A percentile compares a stretch with the other conserved stretches of the same genome.
These are phyloP conservation scores for Myrmecophaga tridactyla DNA, from an alignment of 2,113 vertebrate species.

Conservation along the genomic window DNA sequence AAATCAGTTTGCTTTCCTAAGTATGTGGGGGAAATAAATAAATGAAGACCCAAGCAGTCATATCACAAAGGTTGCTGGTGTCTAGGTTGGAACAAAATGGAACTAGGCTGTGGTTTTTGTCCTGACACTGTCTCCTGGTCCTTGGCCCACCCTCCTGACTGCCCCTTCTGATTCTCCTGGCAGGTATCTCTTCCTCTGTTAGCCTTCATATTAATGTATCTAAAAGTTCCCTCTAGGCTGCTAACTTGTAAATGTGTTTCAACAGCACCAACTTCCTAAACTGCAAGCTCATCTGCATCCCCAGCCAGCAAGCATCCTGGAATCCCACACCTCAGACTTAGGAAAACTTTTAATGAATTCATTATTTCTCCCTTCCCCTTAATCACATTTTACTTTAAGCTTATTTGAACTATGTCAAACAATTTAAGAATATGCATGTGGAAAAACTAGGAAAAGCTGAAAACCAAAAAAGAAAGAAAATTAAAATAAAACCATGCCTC, in stretches of 20 bases:
- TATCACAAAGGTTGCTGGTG: not conserved
- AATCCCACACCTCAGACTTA: not conserved
- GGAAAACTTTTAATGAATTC: not conserved
- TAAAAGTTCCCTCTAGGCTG: not conserved
- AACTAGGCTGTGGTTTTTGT: not conserved
- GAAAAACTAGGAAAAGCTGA: not conserved
- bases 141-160: not conserved
- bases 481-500: not conserved
- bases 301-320: not conserved
- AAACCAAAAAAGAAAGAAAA: not conserved
- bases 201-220: not conserved
- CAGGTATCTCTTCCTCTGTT: not conserved
- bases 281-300: fast-evolving
- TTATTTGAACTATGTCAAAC: constrained; percentile 18
- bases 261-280: not conserved
- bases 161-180: not conserved
- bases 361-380: not conserved
- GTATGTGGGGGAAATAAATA: not conserved
- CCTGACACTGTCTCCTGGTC: not conserved
- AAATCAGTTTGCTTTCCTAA: not conserved
- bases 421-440: not conserved
- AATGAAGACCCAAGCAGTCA: not conserved
- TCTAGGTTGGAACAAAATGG: not conserved
- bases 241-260: not conserved
- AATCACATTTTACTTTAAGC: not conserved